These are phyloP conservation scores for Tachypleus tridentatus DNA, from an alignment of 1,140 invertebrate species.

Conservation along the genomic window DNA sequence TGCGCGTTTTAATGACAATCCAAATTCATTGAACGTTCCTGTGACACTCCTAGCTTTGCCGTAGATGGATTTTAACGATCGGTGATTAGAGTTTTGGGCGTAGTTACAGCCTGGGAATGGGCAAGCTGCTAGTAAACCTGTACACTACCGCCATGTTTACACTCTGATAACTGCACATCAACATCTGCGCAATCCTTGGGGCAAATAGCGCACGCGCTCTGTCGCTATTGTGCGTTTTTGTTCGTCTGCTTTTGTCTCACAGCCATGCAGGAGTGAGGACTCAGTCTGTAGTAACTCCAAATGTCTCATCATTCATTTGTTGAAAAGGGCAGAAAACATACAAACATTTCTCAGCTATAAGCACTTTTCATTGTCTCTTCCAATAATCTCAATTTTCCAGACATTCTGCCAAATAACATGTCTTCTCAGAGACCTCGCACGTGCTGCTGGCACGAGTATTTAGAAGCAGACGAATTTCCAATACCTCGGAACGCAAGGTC, in stretches of 20 bases:
- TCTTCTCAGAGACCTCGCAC: too few relatives aligned
- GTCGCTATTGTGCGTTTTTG: neutral
- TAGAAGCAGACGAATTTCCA: neutral
- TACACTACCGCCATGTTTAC: slow-evolving; percentile 32
- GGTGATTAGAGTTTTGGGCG: slow-evolving; percentile 10
- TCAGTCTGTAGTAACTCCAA: neutral
- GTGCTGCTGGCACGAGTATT: too few relatives aligned
- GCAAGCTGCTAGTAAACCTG: slow-evolving; percentile 28
- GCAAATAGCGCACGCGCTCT: neutral
- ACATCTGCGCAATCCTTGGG: neutral
- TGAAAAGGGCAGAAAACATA: neutral
- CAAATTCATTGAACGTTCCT: slow-evolving; percentile 18
- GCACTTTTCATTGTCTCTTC: neutral
- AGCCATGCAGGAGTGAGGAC: neutral
- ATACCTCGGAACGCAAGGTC: neutral
- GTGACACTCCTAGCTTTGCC: slow-evolving; percentile 3
- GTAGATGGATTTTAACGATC: slow-evolving; percentile 10
- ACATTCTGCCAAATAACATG: neutral
- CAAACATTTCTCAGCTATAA: neutral
- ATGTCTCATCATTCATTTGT: too few relatives aligned
- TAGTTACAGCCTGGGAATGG: slow-evolving; percentile 32
- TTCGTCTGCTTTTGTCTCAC: neutral
- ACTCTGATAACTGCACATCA: neutral
- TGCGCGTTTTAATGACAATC: slow-evolving; percentile 16
- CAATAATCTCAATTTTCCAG: neutral